Percentiles rank a stretch among this genome's conserved stretches.
Evolutionary conservation across 2,888 invertebrate genomes (phyloP).

Genomic region (Punctoribates punctum): DNA sequence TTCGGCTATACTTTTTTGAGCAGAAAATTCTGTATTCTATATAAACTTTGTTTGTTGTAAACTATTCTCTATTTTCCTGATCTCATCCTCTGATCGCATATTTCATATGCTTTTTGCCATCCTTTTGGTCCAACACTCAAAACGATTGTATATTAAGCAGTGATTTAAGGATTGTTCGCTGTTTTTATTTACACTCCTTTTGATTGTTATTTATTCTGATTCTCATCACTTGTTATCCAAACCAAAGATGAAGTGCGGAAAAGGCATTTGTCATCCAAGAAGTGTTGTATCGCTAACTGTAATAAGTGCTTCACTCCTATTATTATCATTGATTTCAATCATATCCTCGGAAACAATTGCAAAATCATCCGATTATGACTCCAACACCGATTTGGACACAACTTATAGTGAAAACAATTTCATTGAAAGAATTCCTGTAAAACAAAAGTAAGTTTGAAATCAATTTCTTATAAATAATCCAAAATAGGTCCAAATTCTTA

Average conservation of each 20-base stretch:
- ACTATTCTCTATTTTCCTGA: not conserved
- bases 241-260: constrained; percentile 15
- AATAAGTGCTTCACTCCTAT: constrained; percentile 9
- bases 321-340: constrained; percentile 22
- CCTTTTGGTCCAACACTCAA: not conserved
- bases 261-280: constrained; percentile 17
- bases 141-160: not conserved
- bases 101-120: not conserved
- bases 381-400: constrained; percentile 17
- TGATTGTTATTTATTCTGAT: not conserved
- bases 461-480: too few species aligned
- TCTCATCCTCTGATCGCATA: not conserved
- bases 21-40: constrained; percentile 8
- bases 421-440: not conserved
- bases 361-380: constrained; percentile 17
- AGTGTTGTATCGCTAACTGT: constrained; percentile 16
- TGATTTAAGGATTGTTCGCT: not conserved
- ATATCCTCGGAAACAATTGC: constrained; percentile 14
- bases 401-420: constrained; percentile 24
- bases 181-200: not conserved
- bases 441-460: constrained; percentile 26
- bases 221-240: not conserved
- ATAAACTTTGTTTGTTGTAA: not conserved
- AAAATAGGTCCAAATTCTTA: too few species aligned
- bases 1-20: not conserved